A percentile compares a stretch with the other conserved stretches of the same genome.
phyloP scores from a whole-genome alignment of 2,888 invertebrate species.

The Brachyptera risi region DNA sequence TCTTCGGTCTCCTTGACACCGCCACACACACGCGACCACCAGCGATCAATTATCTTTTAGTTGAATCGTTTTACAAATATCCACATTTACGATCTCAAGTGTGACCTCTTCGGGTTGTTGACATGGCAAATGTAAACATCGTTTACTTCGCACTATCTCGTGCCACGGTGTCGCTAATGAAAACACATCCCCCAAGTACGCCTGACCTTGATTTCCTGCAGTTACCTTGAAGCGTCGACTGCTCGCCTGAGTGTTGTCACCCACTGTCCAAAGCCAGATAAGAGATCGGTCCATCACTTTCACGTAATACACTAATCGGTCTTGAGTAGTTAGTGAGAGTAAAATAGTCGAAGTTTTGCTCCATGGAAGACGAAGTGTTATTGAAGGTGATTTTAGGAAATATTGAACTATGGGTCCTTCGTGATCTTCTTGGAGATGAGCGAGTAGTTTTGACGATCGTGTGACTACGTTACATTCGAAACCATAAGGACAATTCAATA shows the following conservation, averaged over 20 bases:
- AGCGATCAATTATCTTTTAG: too few relatives aligned
- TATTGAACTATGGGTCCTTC: conserved; percentile 27
- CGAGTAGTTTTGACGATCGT: neutral
- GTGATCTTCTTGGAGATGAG: conserved; percentile 26
- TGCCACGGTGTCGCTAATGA: conserved; percentile 18
- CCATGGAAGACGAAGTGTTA: neutral
- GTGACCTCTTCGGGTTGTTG: too few relatives aligned
- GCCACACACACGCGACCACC: too few relatives aligned
- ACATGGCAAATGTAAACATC: conserved; percentile 19
- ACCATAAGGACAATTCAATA: conserved; percentile 24
- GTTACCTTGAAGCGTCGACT: conserved; percentile 7
- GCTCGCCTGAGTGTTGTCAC: conserved; percentile 9
- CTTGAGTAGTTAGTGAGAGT: conserved; percentile 1
- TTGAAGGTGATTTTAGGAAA: neutral
- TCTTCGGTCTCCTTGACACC: too few relatives aligned
- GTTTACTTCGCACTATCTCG: conserved; percentile 21
- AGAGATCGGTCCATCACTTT: conserved; percentile 3
- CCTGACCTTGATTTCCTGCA: conserved; percentile 4
- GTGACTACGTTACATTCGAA: conserved; percentile 4
- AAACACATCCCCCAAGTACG: conserved; percentile 19
- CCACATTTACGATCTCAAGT: too few relatives aligned
- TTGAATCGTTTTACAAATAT: too few relatives aligned
- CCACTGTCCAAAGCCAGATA: conserved; percentile 28
- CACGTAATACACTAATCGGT: conserved; percentile 9
- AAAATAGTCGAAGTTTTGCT: neutral